Evolutionary conservation across 2,113 vertebrate genomes (phyloP).

Genomic region (Muntiacus reevesi): DNA sequence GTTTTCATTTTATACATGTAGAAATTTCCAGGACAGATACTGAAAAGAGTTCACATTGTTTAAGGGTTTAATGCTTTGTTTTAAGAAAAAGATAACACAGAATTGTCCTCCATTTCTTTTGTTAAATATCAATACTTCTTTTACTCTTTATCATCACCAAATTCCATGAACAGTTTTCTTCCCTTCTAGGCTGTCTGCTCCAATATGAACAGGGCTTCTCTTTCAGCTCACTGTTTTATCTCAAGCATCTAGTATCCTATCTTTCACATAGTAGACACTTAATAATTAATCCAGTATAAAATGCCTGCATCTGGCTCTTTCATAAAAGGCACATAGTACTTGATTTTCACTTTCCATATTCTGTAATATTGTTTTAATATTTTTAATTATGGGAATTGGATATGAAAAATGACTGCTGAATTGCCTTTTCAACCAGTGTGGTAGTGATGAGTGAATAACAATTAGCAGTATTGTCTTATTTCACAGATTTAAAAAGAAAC

Average conservation of each 20-base stretch:
- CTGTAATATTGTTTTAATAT: background rate
- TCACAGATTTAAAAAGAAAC: background rate
- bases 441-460: background rate
- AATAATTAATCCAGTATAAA: background rate
- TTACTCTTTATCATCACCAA: background rate
- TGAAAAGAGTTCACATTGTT: background rate
- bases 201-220: background rate
- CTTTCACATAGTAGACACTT: background rate
- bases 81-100: background rate
- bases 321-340: background rate
- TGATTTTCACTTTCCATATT: background rate
- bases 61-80: background rate
- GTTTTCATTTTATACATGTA: background rate
- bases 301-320: background rate
- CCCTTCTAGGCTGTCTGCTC: background rate
- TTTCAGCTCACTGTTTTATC: background rate
- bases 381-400: background rate
- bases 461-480: background rate
- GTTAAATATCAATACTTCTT: background rate
- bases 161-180: background rate
- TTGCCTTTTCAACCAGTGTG: background rate
- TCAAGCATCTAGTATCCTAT: background rate
- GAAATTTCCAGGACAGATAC: background rate
- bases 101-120: background rate
- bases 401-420: background rate